Evolutionary conservation across 2,113 vertebrate species (phyloP).

Genomic region (Callipepla squamata): DNA sequence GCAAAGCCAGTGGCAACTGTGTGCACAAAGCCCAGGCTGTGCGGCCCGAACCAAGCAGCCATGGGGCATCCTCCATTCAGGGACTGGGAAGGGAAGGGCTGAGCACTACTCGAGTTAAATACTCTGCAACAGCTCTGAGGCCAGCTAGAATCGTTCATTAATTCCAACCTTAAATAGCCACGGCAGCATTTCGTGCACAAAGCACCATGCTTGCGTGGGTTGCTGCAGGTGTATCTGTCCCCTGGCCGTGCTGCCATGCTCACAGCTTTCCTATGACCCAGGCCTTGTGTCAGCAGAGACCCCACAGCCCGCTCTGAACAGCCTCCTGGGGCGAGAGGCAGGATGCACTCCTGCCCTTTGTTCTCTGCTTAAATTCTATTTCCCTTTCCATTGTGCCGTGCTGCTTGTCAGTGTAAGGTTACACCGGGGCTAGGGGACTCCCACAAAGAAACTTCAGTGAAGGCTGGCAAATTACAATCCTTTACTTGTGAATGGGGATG

Average conservation of each 20-base stretch:
- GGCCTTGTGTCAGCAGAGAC: neutral
- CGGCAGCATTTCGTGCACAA: neutral
- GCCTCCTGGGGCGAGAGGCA: slow-evolving; percentile 36
- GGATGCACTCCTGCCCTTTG: slow-evolving; percentile 55
- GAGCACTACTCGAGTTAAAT: accelerated
- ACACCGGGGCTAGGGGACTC: slow-evolving; percentile 25
- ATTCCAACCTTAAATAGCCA: neutral
- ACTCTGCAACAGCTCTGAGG: accelerated
- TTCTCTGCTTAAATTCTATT: slow-evolving; percentile 68
- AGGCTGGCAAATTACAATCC: slow-evolving; percentile 60
- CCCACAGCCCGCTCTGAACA: slow-evolving; percentile 4
- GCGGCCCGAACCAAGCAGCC: accelerated
- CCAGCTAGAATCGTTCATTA: neutral
- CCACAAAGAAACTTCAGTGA: slow-evolving; percentile 56
- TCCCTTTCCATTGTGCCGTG: slow-evolving; percentile 69
- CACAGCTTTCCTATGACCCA: neutral
- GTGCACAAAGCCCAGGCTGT: neutral
- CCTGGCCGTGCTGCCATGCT: neutral
- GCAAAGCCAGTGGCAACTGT: neutral
- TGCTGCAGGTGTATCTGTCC: neutral
- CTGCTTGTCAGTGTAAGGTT: slow-evolving; percentile 10
- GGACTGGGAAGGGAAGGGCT: neutral
- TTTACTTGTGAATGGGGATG: slow-evolving; percentile 14
- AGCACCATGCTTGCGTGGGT: neutral
- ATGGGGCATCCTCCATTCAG: neutral